Evolutionary conservation across 2,888 invertebrate genomes (phyloP).

Genomic region (Synergus gifuensis): DNA sequence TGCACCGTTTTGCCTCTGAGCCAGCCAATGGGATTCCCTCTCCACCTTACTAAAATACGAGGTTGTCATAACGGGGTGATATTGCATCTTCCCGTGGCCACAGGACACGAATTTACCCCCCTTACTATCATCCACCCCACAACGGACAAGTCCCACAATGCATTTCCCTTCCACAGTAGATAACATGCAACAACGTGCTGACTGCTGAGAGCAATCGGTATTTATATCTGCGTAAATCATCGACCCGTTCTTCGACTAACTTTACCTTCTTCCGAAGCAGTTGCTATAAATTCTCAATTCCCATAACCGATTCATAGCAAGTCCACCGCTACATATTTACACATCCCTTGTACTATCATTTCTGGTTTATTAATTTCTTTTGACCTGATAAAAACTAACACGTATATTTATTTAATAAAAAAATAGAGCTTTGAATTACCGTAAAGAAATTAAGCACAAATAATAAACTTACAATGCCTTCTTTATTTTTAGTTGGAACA

Average conservation of each 20-base stretch:
- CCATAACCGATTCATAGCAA: background rate
- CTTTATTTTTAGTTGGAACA: background rate
- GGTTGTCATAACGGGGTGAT: slow-evolving; percentile 72
- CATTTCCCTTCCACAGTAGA: slow-evolving; percentile 22
- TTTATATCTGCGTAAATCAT: slow-evolving; percentile 70
- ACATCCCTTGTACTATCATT: background rate
- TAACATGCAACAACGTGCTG: slow-evolving; percentile 26
- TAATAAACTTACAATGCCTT: too few relatives aligned
- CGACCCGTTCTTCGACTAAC: slow-evolving; percentile 23
- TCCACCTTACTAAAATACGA: slow-evolving; percentile 71
- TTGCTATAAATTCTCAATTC: slow-evolving; percentile 21
- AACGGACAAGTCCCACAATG: background rate
- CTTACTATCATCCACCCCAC: slow-evolving; percentile 40
- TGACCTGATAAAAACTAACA: background rate
- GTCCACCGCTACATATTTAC: background rate
- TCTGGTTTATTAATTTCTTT: background rate
- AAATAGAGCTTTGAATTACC: background rate
- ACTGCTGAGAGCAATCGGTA: slow-evolving; percentile 59
- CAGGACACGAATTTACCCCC: slow-evolving; percentile 47
- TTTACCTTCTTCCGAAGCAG: slow-evolving; percentile 12
- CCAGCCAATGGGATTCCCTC: slow-evolving; percentile 53
- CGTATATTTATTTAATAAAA: background rate
- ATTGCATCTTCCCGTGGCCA: slow-evolving; percentile 70
- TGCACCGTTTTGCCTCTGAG: slow-evolving; percentile 66
- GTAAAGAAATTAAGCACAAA: too few relatives aligned